Conservation (phyloP, 2,797 vertebrate genomes). For the Pagetopsis macropterus region DNA sequence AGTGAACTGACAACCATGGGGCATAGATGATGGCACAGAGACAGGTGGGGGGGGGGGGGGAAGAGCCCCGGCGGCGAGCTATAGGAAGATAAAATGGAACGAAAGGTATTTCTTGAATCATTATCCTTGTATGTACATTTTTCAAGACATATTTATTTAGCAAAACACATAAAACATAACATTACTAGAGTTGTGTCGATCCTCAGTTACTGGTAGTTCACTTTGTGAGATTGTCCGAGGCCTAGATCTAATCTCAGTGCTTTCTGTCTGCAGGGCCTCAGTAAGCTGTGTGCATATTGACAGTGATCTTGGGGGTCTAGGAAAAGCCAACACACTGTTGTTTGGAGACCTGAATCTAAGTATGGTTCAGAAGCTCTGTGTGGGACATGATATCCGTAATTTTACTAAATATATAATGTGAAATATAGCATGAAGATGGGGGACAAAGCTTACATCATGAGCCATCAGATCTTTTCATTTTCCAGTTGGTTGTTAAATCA, state of each 20-base stretch:
- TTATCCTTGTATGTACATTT: conserved; percentile 4
- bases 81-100: background rate
- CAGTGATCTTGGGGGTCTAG: conserved; percentile 31
- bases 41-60: background rate
- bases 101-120: conserved; percentile 18
- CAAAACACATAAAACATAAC: conserved; percentile 18
- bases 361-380: conserved; percentile 17
- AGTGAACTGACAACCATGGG: conserved; percentile 26
- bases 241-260: conserved; percentile 46
- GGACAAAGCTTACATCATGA: background rate
- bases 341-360: conserved; percentile 16
- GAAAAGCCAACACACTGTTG: conserved; percentile 33
- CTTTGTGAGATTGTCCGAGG: conserved; percentile 39
- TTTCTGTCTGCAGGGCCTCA: conserved; percentile 43
- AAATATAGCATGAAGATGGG: background rate
- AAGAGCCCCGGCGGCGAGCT: background rate
- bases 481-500: background rate
- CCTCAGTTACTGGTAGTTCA: conserved; percentile 14
- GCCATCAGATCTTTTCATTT: background rate
- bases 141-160: conserved; percentile 30
- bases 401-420: conserved; percentile 13
- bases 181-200: conserved; percentile 6
- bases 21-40: conserved; percentile 21
- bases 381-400: conserved; percentile 1
- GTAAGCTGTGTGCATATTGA: conserved; percentile 59